phyloP scores from a whole-genome alignment of 2,888 invertebrate species.

The Protodeltote pygarga region DNA sequence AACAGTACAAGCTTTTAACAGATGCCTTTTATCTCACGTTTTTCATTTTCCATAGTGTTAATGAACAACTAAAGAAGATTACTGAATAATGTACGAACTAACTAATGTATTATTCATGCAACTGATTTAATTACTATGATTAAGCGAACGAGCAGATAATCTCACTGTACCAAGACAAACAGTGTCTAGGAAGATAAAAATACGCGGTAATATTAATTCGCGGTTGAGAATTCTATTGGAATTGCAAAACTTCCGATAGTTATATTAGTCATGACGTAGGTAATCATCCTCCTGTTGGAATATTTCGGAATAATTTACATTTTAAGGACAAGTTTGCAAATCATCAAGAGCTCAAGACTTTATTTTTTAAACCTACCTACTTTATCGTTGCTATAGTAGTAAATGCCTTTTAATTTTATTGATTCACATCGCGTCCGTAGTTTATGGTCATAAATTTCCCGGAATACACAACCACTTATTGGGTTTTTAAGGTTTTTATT shows the following conservation, averaged over 20 bases:
- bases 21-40: constrained; percentile 35
- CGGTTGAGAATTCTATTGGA: constrained; percentile 3
- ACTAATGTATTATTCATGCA: constrained; percentile 53
- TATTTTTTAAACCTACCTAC: no score
- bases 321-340: no score
- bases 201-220: neutral
- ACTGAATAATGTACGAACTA: constrained; percentile 52
- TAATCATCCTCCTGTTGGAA: no score
- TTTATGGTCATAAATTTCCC: constrained; percentile 14
- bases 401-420: no score
- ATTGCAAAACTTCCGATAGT: neutral
- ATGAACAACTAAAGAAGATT: constrained; percentile 51
- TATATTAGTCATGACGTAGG: no score
- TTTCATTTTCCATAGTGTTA: constrained; percentile 41
- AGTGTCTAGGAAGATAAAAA: constrained; percentile 1
- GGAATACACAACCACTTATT: constrained; percentile 1
- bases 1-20: constrained; percentile 7
- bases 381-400: no score
- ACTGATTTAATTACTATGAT: constrained; percentile 58
- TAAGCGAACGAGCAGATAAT: constrained; percentile 42
- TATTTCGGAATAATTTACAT: no score
- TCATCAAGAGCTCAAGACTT: no score
- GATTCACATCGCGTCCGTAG: constrained; percentile 13
- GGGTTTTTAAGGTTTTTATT: constrained; percentile 6
- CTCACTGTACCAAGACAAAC: constrained; percentile 17